Evolutionary conservation across 2,113 vertebrate species (phyloP).

Genomic region (Capricornis sumatraensis): DNA sequence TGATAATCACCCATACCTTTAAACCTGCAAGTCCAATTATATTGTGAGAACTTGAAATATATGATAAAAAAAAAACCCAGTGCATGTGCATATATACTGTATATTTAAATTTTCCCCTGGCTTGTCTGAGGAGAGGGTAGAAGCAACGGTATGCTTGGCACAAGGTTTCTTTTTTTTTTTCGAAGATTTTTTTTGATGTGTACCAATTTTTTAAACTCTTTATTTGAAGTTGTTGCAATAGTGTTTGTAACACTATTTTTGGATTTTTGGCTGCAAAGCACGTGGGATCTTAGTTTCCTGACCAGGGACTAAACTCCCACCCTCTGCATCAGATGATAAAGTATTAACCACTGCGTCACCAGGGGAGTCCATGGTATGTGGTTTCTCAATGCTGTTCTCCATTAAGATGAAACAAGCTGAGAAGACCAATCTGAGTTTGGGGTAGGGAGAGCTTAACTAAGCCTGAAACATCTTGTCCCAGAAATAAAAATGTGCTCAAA

Average conservation of each 20-base stretch:
- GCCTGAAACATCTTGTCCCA: neutral
- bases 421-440: neutral
- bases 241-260: neutral
- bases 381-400: neutral
- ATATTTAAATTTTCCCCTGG: neutral
- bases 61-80: neutral
- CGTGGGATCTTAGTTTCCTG: neutral
- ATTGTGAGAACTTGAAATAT: neutral
- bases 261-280: neutral
- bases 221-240: neutral
- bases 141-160: neutral
- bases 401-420: neutral
- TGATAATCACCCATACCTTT: neutral
- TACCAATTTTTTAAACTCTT: neutral
- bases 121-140: neutral
- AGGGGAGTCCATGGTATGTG: neutral
- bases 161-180: neutral
- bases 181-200: neutral
- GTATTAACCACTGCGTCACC: neutral
- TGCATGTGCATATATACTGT: neutral
- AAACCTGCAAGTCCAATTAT: neutral
- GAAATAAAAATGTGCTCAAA: neutral
- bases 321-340: neutral
- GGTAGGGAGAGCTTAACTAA: neutral
- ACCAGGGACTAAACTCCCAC: neutral